These are phyloP conservation scores for Pterocles orientalis DNA, from an alignment of 2,113 vertebrate genomes.

Conservation along the genomic window DNA sequence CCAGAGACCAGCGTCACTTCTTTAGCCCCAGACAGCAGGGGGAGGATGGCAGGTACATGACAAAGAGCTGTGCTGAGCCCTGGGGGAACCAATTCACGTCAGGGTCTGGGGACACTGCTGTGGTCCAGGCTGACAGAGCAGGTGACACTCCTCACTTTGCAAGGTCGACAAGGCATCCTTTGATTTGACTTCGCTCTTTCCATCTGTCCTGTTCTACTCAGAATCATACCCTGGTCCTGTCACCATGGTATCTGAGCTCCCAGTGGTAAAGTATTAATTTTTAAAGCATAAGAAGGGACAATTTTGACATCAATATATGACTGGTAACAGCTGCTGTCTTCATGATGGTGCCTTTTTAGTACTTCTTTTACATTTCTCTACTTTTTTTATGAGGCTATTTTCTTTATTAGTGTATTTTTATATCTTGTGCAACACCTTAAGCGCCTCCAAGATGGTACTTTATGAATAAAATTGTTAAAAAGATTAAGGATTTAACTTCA, in stretches of 20 bases:
- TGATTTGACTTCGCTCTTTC: neutral
- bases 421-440: neutral
- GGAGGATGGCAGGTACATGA: too few species aligned
- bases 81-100: neutral
- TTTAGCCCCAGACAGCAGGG: neutral
- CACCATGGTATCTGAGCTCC: neutral
- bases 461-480: constrained; percentile 39
- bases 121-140: neutral
- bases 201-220: neutral
- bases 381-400: constrained; percentile 29
- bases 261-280: neutral
- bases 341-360: neutral
- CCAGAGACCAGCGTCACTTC: neutral
- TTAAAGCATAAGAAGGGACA: neutral
- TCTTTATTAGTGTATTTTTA: constrained; percentile 23
- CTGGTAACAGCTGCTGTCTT: neutral
- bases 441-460: neutral
- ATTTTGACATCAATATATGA: neutral
- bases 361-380: neutral
- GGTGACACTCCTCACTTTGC: neutral
- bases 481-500: constrained; percentile 14
- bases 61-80: fast-evolving
- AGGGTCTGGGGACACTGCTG: neutral
- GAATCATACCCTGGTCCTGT: neutral
- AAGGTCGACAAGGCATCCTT: neutral